These are phyloP conservation scores for Chrysotoxum bicinctum DNA, from an alignment of 2,888 invertebrate species.

Conservation along the genomic window DNA sequence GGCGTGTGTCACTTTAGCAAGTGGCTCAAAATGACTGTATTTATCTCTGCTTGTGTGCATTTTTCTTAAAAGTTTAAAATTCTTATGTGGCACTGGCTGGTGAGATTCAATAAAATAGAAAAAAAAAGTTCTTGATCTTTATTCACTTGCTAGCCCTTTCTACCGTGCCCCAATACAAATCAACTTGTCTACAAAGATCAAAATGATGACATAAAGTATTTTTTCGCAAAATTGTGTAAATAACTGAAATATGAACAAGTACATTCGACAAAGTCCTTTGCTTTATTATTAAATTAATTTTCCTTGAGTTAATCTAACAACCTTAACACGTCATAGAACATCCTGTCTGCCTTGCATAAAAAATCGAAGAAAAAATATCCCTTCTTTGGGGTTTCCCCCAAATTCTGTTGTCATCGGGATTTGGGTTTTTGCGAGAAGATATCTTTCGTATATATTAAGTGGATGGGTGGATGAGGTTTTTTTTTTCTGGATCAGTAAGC, in stretches of 20 bases:
- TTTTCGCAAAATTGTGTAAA: neutral
- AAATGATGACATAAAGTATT: too few relatives aligned
- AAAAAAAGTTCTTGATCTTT: too few relatives aligned
- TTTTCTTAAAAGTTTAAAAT: too few relatives aligned
- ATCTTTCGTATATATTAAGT: neutral
- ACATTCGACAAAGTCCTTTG: neutral
- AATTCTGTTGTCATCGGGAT: conserved; percentile 56
- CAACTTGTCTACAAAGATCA: too few relatives aligned
- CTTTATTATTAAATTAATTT: neutral
- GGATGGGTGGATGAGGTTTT: neutral
- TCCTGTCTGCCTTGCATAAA: conserved; percentile 45
- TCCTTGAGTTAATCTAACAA: conserved; percentile 9
- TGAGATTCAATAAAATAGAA: too few relatives aligned
- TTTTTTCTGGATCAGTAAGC: conserved; percentile 46
- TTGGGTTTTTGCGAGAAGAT: conserved; percentile 32
- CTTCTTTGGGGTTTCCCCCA: conserved; percentile 2
- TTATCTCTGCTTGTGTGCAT: too few relatives aligned
- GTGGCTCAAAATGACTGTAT: too few relatives aligned
- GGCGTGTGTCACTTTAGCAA: too few relatives aligned
- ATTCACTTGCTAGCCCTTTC: too few relatives aligned
- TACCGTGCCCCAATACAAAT: too few relatives aligned
- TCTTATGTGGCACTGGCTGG: too few relatives aligned
- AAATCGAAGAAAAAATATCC: conserved; percentile 31
- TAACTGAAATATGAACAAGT: neutral
- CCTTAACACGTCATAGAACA: conserved; percentile 16